Base-by-base conservation (phyloP, 2,113 vertebrate genomes). In the Megaleporinus macrocephalus region DNA sequence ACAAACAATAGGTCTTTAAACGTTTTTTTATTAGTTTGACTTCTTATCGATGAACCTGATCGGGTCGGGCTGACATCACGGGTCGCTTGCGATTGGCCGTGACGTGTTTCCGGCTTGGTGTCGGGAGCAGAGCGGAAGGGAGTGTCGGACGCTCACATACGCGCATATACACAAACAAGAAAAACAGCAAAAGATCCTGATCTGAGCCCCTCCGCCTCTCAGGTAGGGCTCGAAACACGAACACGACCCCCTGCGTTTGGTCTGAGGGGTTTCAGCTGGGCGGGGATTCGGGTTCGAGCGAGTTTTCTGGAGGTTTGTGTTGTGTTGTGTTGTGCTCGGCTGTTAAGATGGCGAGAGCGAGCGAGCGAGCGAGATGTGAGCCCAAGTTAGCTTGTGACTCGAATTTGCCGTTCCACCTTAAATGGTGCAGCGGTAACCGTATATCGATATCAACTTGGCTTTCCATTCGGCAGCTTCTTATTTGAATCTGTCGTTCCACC, bases 31-130 rank as follows among this genome's bases (percentile, higher is more conserved):
- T 49, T 49, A n/a, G n/a, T n/a, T n/a, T n/a, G 1, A 13, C 47
- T 51, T 18, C 2, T 49, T 49, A 49, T 11, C 47, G 47, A 15
- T 49, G 3, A 49, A 13, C 47, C 11, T 49, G 14, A 11, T 49
- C 36, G 36, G 7, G 36, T 7, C 41, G 9, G 4, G 5, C 49
- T 51, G 92, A 95, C 95, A 94, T 95, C 93, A 95, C 65, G 71
- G 82, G 71, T 68, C 72, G 90, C 82, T 63, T 86, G 61, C 88
- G 91, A 93, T 95, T 93, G 94, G 93, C 82, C 47, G 89, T 71
- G 80, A 16, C 30, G 59, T 81, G 88, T 93, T 95, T 95, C 95
- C 94, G 93, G 93, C 93, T 90, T 90, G 88, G 84, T 79, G 73
- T 68, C 68, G 26, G n/a, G 84, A 86, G 78, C 84, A 75, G 84